Evolutionary conservation across 2,113 vertebrate species (phyloP).

Genomic region (Ictalurus punctatus): DNA sequence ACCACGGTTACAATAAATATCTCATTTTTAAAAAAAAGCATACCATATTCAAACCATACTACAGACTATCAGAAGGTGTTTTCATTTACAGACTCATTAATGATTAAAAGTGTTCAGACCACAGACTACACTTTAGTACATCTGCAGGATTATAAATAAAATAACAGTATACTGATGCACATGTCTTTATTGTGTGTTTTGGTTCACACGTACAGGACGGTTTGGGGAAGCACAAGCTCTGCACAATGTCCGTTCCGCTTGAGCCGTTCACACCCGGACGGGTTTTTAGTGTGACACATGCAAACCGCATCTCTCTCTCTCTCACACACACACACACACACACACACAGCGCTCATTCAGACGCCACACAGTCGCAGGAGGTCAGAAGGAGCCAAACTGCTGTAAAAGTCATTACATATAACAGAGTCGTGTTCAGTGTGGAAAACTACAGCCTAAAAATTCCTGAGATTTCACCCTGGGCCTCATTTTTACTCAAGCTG

Average conservation of each 20-base stretch:
- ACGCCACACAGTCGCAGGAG: constrained; percentile 68
- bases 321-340: constrained; percentile 25
- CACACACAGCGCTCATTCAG: constrained; percentile 61
- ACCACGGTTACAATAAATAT: background rate
- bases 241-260: background rate
- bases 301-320: constrained; percentile 31
- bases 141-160: background rate
- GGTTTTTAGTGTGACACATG: background rate
- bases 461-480: constrained; percentile 8
- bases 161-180: too few relatives aligned
- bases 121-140: background rate
- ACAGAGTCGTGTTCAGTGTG: constrained; percentile 6
- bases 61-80: background rate
- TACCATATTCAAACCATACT: background rate
- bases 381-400: constrained; percentile 60
- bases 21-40: too few relatives aligned
- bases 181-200: background rate
- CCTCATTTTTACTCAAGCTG: background rate
- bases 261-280: background rate
- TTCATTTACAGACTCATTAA: background rate
- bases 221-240: background rate
- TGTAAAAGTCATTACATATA: constrained; percentile 64
- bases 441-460: background rate
- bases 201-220: background rate
- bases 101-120: background rate